Percentiles rank a stretch among this genome's conserved stretches.
Conservation (phyloP, 1,140 invertebrate species). For the Drosophila kanapiae region DNA sequence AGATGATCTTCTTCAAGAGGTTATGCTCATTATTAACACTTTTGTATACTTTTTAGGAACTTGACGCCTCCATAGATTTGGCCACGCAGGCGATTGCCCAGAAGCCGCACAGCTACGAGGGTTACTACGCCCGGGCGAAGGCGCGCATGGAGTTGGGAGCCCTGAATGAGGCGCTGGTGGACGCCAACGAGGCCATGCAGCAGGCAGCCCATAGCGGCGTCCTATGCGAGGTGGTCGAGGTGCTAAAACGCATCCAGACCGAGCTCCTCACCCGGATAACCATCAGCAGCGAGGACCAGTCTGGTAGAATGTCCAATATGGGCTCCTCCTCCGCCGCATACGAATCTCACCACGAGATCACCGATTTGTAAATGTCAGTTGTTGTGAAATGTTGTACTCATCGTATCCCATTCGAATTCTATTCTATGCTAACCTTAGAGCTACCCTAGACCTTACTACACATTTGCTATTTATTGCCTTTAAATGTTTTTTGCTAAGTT, state of each 20-base stretch:
- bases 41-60: slow-evolving; percentile 85
- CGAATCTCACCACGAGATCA: slow-evolving; percentile 84
- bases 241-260: slow-evolving; percentile 78
- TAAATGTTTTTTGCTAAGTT: slow-evolving; percentile 50
- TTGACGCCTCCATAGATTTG: slow-evolving; percentile 93
- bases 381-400: slow-evolving; percentile 56
- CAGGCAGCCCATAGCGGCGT: slow-evolving; percentile 81
- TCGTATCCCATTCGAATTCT: slow-evolving; percentile 63
- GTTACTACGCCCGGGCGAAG: slow-evolving; percentile 95
- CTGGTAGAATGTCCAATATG: slow-evolving; percentile 21
- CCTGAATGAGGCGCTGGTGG: slow-evolving; percentile 86
- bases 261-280: slow-evolving; percentile 76
- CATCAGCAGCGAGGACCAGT: slow-evolving; percentile 69
- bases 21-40: not conserved
- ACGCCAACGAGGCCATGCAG: slow-evolving; percentile 86
- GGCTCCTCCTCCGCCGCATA: slow-evolving; percentile 45
- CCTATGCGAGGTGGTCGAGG: slow-evolving; percentile 74
- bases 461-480: slow-evolving; percentile 76
- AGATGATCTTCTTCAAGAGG: slow-evolving; percentile 84
- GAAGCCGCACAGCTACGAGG: slow-evolving; percentile 95
- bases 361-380: slow-evolving; percentile 79
- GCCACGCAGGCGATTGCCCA: slow-evolving; percentile 93
- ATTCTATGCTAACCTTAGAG: slow-evolving; percentile 40
- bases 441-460: slow-evolving; percentile 48
- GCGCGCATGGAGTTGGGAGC: slow-evolving; percentile 91